phyloP scores from a whole-genome alignment of 2,888 invertebrate species.

The Orthonevra nobilis region DNA sequence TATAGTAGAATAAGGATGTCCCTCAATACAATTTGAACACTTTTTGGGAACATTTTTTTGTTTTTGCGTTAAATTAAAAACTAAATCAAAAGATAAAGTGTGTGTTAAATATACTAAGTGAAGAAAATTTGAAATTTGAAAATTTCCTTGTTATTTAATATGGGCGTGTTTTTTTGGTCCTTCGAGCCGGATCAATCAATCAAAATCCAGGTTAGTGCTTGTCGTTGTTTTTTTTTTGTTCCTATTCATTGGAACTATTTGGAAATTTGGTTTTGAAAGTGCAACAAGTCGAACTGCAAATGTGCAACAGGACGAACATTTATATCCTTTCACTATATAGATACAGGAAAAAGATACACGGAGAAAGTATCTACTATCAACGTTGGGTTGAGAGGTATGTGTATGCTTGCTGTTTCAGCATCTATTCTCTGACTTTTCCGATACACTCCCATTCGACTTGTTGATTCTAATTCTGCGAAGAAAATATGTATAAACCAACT shows the following conservation, averaged over 20 bases:
- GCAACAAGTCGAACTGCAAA: constrained; percentile 63
- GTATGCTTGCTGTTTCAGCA: constrained; percentile 44
- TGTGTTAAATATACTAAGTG: background rate
- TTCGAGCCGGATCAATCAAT: constrained; percentile 24
- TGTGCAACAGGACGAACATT: constrained; percentile 57
- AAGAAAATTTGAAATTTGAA: background rate
- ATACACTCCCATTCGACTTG: constrained; percentile 54
- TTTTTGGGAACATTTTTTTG: constrained; percentile 22
- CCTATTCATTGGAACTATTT: no score
- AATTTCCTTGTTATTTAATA: background rate
- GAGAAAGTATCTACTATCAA: constrained; percentile 44
- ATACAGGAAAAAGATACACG: constrained; percentile 38
- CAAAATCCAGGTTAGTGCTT: constrained; percentile 29
- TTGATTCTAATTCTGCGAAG: constrained; percentile 34
- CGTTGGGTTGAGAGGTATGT: background rate
- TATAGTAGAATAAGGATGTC: constrained; percentile 26
- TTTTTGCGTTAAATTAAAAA: background rate
- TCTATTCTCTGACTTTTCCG: constrained; percentile 37
- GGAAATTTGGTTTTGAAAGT: constrained; percentile 1
- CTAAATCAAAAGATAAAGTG: background rate
- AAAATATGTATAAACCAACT: background rate
- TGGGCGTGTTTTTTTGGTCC: constrained; percentile 36
- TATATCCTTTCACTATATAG: constrained; percentile 22
- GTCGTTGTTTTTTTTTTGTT: background rate
- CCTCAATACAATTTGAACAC: constrained; percentile 1